Base-by-base conservation (phyloP, 2,888 invertebrate species). In the Oscheius myriophilus region DNA sequence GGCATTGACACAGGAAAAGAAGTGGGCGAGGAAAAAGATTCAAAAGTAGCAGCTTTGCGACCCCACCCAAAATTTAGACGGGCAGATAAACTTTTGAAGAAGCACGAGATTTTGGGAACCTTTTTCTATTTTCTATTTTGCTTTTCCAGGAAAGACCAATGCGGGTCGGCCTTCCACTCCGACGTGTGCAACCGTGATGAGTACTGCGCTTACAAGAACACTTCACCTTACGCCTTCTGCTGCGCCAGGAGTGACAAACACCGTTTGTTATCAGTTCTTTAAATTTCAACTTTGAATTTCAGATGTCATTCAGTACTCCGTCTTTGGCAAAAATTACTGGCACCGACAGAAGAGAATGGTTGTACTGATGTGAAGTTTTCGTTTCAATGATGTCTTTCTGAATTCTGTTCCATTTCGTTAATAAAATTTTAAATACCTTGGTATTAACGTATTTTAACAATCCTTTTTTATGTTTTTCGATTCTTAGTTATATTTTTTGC, bases 151-250 rank as follows among this genome's bases (percentile, higher is more conserved):
- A 67, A 67, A 41, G 53, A 67, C 14, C 59, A 61, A 67, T 67
- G 67, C 51, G 67, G 67, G 3, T 59, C 59, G 7, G 42, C 52
- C 16, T 55, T 59, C 21, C 41, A 67, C 23, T 67, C 67, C 18
- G 67, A 67, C 9, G 52, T 67, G 6, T 67, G 67, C n/a, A 67
- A 67, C 46, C 33, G 67, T 16, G 67, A 67, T n/a, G 67, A 67
- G 52, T 67, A 53, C 16, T 67, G 67, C 26, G 67, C 67, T 33
- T 67, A 55, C 53, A 49, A 59, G n/a, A 61, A 67, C 25, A 51
- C 43, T 14, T 67, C 67, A 4, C 59, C 59, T 41, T 67, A 53
- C 25, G 67, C 67, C 7, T 67, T 67, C 53, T 67, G 67, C 46
- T 67, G 67, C 33, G 45, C 49, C 7, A 55, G 58, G 23, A 66